Evolutionary conservation across 2,797 vertebrate species (phyloP), one percentile per base, ranked within the genome.

Genomic region (Schizothorax lantsangensis): DNA sequence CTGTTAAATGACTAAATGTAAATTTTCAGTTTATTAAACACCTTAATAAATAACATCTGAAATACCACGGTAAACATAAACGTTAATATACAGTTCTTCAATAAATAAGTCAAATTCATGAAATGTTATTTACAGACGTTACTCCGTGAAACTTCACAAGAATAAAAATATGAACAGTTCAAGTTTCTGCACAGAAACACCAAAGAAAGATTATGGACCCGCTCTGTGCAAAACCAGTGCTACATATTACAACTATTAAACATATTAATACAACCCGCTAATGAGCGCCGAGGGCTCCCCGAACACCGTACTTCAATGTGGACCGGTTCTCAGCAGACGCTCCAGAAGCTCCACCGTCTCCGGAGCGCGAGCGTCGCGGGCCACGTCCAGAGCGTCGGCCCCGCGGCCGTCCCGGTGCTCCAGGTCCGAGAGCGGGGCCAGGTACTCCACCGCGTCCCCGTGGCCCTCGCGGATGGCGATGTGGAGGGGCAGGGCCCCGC

Each of bases 401-500:
- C 97, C 97, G 0, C 92, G 91, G 47, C 92, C 40, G 81, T 97
- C 96, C 73, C 89, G 91, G 59, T 96, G 97, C 83, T 94, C 93
- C 57, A 98, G 93, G 92, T 97, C 91, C 0, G 97, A 97, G 7
- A 89, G 94, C 0, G 96, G 93, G 0, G 95, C 96, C 89, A 98
- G 90, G 90, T 95, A 97, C 90, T 92, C 92, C 86, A 97, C 96
- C 21, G 97, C 95, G 0, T 96, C 92, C 0, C 91, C 75, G 86
- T 97, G 96, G 71, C 96, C 96, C 88, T 97, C 96, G 17, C 91
- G 91, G 71, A 97, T 93, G 0, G 97, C 97, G 0, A 97, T 91
- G 85, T 98, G 97, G 87, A 98, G 95, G 3, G 97, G 97, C 43
- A 98, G 93, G 0, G 96, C 93, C 0, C 97, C 97, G 0, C 85